These are phyloP conservation scores for Arothron firmamentum DNA, from an alignment of 2,113 vertebrate species.

Conservation along the genomic window DNA sequence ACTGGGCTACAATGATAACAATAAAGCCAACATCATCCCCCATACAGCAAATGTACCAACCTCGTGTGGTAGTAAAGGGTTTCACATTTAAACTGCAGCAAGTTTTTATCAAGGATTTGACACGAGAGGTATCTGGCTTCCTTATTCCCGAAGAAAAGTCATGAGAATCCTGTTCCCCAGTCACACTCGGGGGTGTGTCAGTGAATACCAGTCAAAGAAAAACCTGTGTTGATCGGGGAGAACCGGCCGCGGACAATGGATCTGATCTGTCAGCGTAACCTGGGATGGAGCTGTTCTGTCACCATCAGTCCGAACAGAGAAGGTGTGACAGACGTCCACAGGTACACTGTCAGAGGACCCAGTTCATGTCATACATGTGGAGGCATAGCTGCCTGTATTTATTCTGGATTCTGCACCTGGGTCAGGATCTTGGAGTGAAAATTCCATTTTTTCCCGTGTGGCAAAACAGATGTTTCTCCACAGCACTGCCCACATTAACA, in stretches of 20 bases:
- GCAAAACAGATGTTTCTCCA: too few relatives aligned
- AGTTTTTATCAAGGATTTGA: too few relatives aligned
- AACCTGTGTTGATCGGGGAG: slow-evolving; percentile 13
- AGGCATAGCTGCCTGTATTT: too few relatives aligned
- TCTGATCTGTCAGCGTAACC: slow-evolving; percentile 9
- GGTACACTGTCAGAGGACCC: too few relatives aligned
- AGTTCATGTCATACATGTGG: too few relatives aligned
- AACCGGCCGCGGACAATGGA: background rate
- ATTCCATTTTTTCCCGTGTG: too few relatives aligned
- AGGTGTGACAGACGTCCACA: background rate
- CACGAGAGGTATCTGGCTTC: background rate
- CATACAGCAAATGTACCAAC: too few relatives aligned
- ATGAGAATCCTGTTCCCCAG: slow-evolving; percentile 24
- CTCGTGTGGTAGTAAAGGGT: too few relatives aligned
- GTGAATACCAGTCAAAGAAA: slow-evolving; percentile 30
- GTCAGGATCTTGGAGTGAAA: too few relatives aligned
- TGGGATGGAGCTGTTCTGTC: background rate
- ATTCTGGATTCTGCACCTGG: too few relatives aligned
- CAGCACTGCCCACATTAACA: too few relatives aligned
- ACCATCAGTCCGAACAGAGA: background rate
- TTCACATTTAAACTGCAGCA: too few relatives aligned
- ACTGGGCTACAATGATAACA: slow-evolving; percentile 59
- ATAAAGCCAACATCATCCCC: background rate
- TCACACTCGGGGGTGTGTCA: slow-evolving; percentile 35
- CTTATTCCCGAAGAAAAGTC: background rate